A percentile compares a stretch with the other conserved stretches of the same genome.
These are phyloP conservation scores for Fratercula arctica DNA, from an alignment of 2,797 vertebrate genomes.

Conservation along the genomic window DNA sequence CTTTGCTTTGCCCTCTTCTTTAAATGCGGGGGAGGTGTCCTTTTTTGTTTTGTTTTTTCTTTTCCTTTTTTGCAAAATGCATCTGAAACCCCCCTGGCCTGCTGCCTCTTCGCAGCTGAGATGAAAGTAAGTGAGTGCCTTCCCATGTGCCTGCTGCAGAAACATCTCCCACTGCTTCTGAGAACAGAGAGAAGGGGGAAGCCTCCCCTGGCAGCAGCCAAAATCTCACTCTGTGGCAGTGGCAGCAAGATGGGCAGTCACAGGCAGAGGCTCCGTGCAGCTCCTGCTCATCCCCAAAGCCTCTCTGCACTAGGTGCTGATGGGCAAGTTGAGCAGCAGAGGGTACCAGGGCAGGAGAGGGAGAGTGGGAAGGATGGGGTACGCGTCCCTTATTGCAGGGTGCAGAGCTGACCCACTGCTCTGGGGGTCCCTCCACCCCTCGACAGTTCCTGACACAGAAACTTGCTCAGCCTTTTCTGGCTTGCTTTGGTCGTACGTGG, in stretches of 20 bases:
- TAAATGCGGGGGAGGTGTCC: fast-evolving
- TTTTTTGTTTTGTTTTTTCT: neutral
- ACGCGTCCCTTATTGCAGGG: neutral
- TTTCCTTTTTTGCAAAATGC: neutral
- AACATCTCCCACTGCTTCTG: neutral
- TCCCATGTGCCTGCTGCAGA: neutral
- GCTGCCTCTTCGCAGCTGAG: neutral
- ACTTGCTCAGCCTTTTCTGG: neutral
- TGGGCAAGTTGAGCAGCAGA: neutral
- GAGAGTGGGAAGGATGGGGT: no score
- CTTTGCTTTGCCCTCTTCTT: neutral
- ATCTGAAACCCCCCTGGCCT: neutral
- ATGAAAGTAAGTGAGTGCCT: neutral
- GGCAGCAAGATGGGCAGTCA: neutral
- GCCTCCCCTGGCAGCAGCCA: neutral
- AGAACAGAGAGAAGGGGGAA: neutral
- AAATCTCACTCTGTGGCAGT: neutral
- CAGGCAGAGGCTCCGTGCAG: neutral
- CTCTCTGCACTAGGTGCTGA: fast-evolving
- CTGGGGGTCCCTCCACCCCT: neutral
- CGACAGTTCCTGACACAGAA: neutral
- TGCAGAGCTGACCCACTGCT: neutral
- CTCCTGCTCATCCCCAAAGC: neutral
- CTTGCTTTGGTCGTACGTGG: fast-evolving
- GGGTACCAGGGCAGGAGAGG: no score